Base-by-base conservation (phyloP, 2,888 invertebrate genomes). In the Branchipolynoe longqiensis region DNA sequence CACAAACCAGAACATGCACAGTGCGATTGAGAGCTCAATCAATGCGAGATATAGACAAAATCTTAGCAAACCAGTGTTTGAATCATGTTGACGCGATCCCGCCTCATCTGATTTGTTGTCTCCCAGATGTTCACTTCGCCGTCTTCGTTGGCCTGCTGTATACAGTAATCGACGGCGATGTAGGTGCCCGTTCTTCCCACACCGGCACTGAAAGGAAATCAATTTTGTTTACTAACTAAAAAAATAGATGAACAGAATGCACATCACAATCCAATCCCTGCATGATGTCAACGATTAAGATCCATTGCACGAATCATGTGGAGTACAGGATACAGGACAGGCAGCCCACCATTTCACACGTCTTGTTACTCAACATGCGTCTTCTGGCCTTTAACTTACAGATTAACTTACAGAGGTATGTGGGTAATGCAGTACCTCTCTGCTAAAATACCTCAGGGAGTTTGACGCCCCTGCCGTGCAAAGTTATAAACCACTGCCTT, bases 121-220 rank as follows among this genome's bases (percentile, higher is more conserved):
- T 12, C 38, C 2, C 3, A 74, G 22, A 84, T 41, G n/a, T 84
- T 73, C 22, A 84, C n/a, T 14, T 54, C 58, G 4, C 78, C 33
- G 25, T 84, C 84, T 14, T 56, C 58, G 28, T 56, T 40, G 18
- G 78, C 84, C 28, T 84, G 84, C 33, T 84, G 36, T 58, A 84
- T 12, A 25, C 41, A 59, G 56, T 74, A 56, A 41, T 84, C 84
- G 25, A 84, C 48, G 0, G 84, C 84, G 14, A 84, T 74, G 73
- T 74, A 84, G 8, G 84, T 84, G 4, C 84, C 84, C n/a, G 84
- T 84, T 4, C 84, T n/a, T 6, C 84, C 84, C 2, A 84, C 84
- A 8, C 84, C 84, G 36, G 84, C 84, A 84, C 84, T 84, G 78
- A 0, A 48, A n/a, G n/a, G n/a, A n/a, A n/a, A 48, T 12, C 8